Evolutionary conservation across 2,113 vertebrate species (phyloP), one percentile per base, ranked within the genome.

Genomic region (Cephalopterus ornatus): DNA sequence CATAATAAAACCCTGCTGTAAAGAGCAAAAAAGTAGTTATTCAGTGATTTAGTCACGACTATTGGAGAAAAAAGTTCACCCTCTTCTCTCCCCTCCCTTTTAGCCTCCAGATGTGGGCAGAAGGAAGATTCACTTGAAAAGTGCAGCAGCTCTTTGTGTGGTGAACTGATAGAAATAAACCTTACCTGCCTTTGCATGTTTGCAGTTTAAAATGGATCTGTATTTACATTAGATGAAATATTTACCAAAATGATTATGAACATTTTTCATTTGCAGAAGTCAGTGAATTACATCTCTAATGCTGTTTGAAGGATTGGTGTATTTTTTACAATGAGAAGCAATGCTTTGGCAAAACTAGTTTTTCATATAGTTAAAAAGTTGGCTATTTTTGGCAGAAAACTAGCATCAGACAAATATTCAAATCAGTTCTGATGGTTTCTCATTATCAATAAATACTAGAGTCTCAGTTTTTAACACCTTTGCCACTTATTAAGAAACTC

Each of bases 171-270:
- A 81, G 76, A 86, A 88, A 75, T 72, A 83, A 89, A 65, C 27
- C 44, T 67, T 67, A 80, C 68, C 66, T 75, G 30, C 37, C 32
- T 93, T 65, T 89, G 47, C 42, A 13, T 53, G 53, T 92, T 95
- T 91, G 76, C 92, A 72, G 41, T 85, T 89, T 75, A 28, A 89
- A 96, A 91, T 75, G 76, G 47, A 81, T 86, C 77, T 81, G 80
- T 87, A 72, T 84, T 92, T 84, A 71, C 35, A 91, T 47, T 73
- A 91, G 89, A 89, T 83, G 86, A 94, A 94, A 92, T 94, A 94
- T 95, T 96, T 95, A 81, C 85, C 41, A 72, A 92, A 95, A 91
- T 42, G 1, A 92, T 93, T 89, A 84, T 53, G 83, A 74, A 75
- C 8, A 56, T 82, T 94, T 93, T 92, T 87, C 73, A 93, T 96